Percentiles rank a stretch among this genome's conserved stretches.
Conservation (phyloP, 2,113 vertebrate genomes). For the Tautogolabrus adspersus region DNA sequence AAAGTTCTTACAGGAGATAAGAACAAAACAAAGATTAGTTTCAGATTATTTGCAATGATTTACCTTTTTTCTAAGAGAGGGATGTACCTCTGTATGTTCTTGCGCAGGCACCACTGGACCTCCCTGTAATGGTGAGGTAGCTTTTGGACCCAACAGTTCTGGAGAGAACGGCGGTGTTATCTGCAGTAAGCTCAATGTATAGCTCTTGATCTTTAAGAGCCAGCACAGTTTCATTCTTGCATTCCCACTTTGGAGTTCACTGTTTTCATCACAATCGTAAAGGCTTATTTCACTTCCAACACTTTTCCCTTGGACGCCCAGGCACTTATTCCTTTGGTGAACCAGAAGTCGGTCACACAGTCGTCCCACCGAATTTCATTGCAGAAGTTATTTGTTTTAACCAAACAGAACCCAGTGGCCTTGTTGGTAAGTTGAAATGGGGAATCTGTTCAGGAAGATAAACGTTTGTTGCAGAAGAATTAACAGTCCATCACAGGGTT, state of each 20-base stretch:
- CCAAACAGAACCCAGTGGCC: conserved; percentile 39
- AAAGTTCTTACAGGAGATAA: conserved; percentile 81
- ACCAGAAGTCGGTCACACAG: conserved; percentile 85
- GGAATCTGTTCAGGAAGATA: conserved; percentile 41
- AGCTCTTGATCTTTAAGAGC: conserved; percentile 85
- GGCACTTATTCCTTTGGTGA: conserved; percentile 79
- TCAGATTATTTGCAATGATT: neutral
- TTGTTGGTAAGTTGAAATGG: conserved; percentile 45
- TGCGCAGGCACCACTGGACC: conserved; percentile 86
- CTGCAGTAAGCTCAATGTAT: conserved; percentile 86
- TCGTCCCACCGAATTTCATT: conserved; percentile 86
- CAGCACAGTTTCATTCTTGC: conserved; percentile 87
- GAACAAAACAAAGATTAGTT: conserved; percentile 13
- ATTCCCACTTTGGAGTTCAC: conserved; percentile 90
- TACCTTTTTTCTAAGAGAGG: neutral
- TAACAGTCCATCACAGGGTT: neutral
- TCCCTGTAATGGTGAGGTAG: conserved; percentile 87
- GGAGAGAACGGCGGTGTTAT: conserved; percentile 83
- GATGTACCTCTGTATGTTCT: conserved; percentile 88
- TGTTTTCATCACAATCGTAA: conserved; percentile 86
- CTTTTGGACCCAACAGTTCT: conserved; percentile 84
- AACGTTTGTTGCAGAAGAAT: neutral
- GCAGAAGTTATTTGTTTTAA: neutral
- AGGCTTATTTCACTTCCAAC: conserved; percentile 84
- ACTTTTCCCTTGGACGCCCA: conserved; percentile 85